phyloP scores from a whole-genome alignment of 2,797 vertebrate genomes.

The Falco rusticolus region DNA sequence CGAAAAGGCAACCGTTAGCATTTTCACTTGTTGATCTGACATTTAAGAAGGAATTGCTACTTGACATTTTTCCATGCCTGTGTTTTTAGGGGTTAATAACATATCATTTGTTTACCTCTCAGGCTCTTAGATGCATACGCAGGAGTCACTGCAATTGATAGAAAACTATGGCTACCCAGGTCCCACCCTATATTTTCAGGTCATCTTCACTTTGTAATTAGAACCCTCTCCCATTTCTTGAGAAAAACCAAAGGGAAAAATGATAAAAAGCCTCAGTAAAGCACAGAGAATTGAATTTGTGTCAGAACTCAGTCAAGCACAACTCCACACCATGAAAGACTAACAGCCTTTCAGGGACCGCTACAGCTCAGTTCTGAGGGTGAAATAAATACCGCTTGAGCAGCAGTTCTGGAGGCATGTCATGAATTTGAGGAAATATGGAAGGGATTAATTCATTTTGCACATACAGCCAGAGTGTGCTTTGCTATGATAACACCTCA shows the following conservation, averaged over 20 bases:
- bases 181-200: neutral
- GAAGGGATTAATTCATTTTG: neutral
- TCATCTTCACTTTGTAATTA: neutral
- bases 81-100: neutral
- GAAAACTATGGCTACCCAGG: neutral
- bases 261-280: neutral
- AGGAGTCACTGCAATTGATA: neutral
- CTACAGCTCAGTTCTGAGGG: neutral
- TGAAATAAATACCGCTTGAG: neutral
- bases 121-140: neutral
- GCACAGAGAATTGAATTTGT: neutral
- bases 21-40: slow-evolving; percentile 5
- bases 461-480: neutral
- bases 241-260: neutral
- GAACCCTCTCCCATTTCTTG: neutral
- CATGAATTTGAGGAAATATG: neutral
- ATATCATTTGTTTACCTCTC: neutral
- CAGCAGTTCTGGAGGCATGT: neutral
- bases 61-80: neutral
- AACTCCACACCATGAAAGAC: neutral
- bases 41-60: neutral
- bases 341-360: neutral
- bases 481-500: neutral
- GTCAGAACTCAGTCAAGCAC: neutral
- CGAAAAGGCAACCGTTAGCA: neutral